Evolutionary conservation across 2,113 vertebrate genomes (phyloP).

Genomic region (Laticauda laticaudata): DNA sequence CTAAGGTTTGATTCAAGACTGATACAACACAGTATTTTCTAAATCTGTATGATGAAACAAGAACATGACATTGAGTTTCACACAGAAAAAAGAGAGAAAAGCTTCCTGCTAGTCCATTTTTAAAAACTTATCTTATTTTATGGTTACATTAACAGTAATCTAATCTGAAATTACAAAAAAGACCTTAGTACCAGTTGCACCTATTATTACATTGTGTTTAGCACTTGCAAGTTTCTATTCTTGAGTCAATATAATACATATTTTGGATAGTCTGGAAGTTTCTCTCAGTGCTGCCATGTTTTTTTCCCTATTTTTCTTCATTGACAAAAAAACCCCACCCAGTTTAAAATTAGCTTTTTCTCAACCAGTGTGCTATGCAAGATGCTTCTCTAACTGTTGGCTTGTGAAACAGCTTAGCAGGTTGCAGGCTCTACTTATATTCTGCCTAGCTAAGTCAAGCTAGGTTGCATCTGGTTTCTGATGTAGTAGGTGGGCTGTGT

Average conservation of each 20-base stretch:
- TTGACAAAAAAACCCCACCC: neutral
- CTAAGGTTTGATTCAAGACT: neutral
- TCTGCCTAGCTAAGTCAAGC: neutral
- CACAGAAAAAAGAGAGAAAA: neutral
- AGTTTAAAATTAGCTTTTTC: conserved; percentile 5
- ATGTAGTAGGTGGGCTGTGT: neutral
- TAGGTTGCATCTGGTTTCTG: neutral
- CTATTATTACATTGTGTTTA: neutral
- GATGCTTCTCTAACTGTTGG: neutral
- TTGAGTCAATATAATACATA: neutral
- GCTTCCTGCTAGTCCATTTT: neutral
- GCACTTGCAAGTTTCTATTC: neutral
- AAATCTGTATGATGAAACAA: neutral
- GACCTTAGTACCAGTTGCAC: neutral
- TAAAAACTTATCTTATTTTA: neutral
- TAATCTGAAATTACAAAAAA: neutral
- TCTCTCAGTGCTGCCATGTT: neutral
- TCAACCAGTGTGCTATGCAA: neutral
- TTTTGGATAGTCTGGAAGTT: neutral
- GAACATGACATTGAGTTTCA: neutral
- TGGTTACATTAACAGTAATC: neutral
- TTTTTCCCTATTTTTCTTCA: neutral
- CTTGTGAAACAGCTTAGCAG: neutral
- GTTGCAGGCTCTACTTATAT: neutral
- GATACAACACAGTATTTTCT: neutral